A percentile compares a stretch with the other conserved stretches of the same genome.
These are phyloP conservation scores for Saguinus midas DNA, from an alignment of 2,113 vertebrate species.

Conservation along the genomic window DNA sequence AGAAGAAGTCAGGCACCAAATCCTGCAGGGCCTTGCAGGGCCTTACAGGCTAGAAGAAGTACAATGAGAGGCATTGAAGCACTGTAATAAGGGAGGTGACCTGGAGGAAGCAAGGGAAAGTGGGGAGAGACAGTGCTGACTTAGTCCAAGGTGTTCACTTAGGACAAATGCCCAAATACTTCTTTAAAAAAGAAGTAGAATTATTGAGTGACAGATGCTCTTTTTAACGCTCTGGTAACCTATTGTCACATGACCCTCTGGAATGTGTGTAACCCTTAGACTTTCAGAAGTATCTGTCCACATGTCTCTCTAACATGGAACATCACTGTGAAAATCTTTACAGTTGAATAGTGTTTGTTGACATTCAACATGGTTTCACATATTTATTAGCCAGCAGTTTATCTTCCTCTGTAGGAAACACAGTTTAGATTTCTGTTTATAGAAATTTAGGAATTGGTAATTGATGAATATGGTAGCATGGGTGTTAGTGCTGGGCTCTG, in stretches of 20 bases:
- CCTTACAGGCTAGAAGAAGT: neutral
- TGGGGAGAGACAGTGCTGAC: neutral
- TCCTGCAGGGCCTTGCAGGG: neutral
- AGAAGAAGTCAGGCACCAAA: neutral
- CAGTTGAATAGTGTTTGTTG: neutral
- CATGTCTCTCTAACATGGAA: neutral
- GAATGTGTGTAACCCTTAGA: neutral
- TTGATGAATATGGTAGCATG: neutral
- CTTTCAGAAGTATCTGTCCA: too few relatives aligned
- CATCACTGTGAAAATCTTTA: neutral
- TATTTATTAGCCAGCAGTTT: neutral
- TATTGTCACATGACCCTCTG: neutral
- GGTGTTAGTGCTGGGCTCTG: neutral
- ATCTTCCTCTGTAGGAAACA: neutral
- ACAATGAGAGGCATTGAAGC: neutral
- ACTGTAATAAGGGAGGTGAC: neutral
- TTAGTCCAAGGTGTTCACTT: neutral
- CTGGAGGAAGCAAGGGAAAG: neutral
- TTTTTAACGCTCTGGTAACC: neutral
- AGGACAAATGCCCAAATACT: neutral
- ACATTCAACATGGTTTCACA: neutral
- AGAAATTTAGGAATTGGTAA: neutral
- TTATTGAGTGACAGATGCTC: neutral
- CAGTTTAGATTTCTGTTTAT: neutral
- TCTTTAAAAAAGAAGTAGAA: neutral